Conservation (phyloP, 2,888 invertebrate species). For the Craniophora ligustri region DNA sequence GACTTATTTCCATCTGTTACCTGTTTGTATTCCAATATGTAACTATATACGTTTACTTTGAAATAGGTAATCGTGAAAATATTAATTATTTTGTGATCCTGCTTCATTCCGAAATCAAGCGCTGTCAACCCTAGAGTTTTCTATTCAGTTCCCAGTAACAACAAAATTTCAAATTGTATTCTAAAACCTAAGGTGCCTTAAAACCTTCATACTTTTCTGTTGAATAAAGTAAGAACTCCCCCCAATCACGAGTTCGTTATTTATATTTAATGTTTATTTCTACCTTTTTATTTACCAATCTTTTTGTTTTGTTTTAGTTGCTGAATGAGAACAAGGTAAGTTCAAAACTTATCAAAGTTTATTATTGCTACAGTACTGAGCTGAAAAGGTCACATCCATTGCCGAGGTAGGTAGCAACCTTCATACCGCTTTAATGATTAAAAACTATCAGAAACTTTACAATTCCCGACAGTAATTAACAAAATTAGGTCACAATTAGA, state of each 20-base stretch:
- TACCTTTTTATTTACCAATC: conserved; percentile 6
- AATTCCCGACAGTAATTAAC: conserved; percentile 30
- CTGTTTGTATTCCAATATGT: no score
- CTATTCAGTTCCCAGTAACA: no score
- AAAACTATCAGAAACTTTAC: conserved; percentile 30
- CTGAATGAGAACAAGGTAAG: conserved; percentile 43
- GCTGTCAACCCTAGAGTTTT: no score
- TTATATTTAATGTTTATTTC: neutral
- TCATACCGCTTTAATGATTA: conserved; percentile 7
- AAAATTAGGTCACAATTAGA: conserved; percentile 42
- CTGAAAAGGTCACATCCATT: conserved; percentile 1
- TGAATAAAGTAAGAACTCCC: no score
- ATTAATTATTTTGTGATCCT: no score
- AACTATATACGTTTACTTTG: no score
- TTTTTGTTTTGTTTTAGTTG: conserved; percentile 50
- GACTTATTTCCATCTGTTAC: no score
- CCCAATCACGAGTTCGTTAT: neutral
- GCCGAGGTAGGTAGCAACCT: neutral
- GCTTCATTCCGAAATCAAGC: no score
- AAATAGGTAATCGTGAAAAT: no score
- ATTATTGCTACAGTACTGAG: neutral
- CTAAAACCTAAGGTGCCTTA: no score
- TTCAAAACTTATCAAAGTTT: conserved; percentile 5
- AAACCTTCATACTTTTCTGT: no score
- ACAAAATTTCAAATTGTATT: no score